Evolutionary conservation across 2,888 invertebrate species (phyloP), one percentile per base, ranked within the genome.

Genomic region (Flexamia atlantica): DNA sequence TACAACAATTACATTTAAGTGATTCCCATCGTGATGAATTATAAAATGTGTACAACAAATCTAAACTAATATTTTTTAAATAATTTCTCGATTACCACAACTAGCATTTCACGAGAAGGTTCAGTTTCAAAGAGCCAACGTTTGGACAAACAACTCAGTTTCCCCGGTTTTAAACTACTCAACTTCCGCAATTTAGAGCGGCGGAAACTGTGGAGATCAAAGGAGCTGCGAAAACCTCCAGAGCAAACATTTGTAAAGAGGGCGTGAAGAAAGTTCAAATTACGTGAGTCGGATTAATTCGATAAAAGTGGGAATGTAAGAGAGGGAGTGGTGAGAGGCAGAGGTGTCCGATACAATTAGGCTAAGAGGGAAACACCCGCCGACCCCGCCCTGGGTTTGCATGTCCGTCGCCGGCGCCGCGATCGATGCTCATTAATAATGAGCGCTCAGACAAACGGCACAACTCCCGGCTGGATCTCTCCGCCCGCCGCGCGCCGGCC

Each of bases 261-360:
- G 57, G 57, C 57, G 57, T 57, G 25, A 57, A 57, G 57, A 57
- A 57, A 57, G 57, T 57, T 57, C 57, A 25, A 57, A 57, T 57
- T 57, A 57, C 57, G 57, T 20, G 57, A 57, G 57, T 57, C 57
- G 57, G 57, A 57, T 57, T 57, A 57, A 57, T 25, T 57, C 57
- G 57, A 57, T 57, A 57, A 57, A 57, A 57, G 57, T 57, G 57
- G 57, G 57, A 20, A 57, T 57, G 57, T 32, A n/a, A n/a, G 30
- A 20, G 68, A 32, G 68, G 68, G 68, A 40, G 46, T 14, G 46
- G 46, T 17, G 12, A 46, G 72, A 72, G 36, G 40, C 36, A 46
- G 72, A 72, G 36, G 40, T 72, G 72, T 72, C 72, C 42, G 72
- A 36, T 42, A 72, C 72, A 72, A 40, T 72, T 72, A 72, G 72